Evolutionary conservation across 2,797 vertebrate genomes (phyloP), one percentile per base, ranked within the genome.

Genomic region (Phrynocephalus vlangalii): DNA sequence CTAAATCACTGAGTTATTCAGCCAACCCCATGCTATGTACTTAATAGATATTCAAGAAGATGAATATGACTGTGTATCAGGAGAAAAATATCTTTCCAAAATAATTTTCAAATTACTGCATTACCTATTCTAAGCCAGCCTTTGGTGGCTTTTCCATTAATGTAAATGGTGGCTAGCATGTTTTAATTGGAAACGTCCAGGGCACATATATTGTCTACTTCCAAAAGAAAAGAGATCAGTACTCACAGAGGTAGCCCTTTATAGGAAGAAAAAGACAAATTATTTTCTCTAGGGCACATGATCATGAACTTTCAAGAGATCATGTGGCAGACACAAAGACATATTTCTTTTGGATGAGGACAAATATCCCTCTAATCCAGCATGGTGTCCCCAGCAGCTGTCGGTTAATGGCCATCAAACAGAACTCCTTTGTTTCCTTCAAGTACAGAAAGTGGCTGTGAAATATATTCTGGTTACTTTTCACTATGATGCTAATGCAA

Each of bases 131-230:
- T 44, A 44, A 44, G 38, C 38, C 38, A 44, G 38, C 87, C 76
- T 10, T 0, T 89, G 80, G 81, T 72, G 71, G 20, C 72, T 73
- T 70, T 63, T 80, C 66, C 1, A 20, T 9, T 88, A 86, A 86
- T 83, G 92, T 72, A 30, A 72, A 72, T 89, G 85, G 87, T 91
- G 76, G 88, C n/a, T 77, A 0, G 0, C 86, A 93, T 72, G 33
- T 72, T 89, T 93, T 71, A 76, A 82, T 44, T 89, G 90, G 86
- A 91, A 80, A 88, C 44, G 63, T 71, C 76, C 73, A 79, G 60
- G 66, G 66, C 80, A 86, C 16, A 85, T 92, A 78, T 91, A 92
- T 90, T 33, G 66, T 79, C 83, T 9, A 2, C 16, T 75, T 90
- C 84, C 0, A 0, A 60, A 86, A 87, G 83, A 88, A 86, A 86